Evolutionary conservation across 2,113 vertebrate species (phyloP), one percentile per base, ranked within the genome.

Genomic region (Oncorhynchus mykiss): DNA sequence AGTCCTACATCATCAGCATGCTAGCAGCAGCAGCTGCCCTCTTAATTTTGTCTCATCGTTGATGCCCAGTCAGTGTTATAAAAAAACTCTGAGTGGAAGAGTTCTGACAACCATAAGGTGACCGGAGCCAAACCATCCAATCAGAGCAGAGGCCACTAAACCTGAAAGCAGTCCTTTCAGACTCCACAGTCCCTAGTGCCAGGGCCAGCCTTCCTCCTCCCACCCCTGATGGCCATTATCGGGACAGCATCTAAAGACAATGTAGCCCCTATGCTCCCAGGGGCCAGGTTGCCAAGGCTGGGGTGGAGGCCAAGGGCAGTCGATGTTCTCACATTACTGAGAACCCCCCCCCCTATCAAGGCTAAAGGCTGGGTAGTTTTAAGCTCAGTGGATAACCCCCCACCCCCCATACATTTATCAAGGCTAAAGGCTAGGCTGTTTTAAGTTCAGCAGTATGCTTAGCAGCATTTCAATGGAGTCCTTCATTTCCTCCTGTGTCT

Each of bases 101-200:
- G 72, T 70, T 72, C 72, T 72, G 77, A 86, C 80, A 82, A 72
- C 72, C 78, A 60, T 74, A 71, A 64, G 71, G 74, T 67, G 73
- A 78, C 74, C 22, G 71, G 79, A 70, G 77, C 54, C 57, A 78
- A 80, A 80, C 62, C 80, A 78, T 75, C 78, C 66, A 70, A 9
- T 45, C 39, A 76, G 57, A 73, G 67, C 51, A 64, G 76, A 74
- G 73, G 78, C 76, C 71, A 82, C 71, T 76, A 71, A 51, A 22
- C 13, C 78, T 79, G 78, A 82, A 80, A 84, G 73, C 75, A 77
- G 68, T 68, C 70, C 65, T 87, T 84, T 78, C 76, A 77, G 72
- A 22, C 59, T 69, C 54, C 49, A 9, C 24, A 45, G 66, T 72
- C 78, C 54, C 57, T 66, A 64, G 75, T 80, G 74, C 83, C 86